phyloP scores from a whole-genome alignment of 1,140 invertebrate genomes.

The Drosophila lacertosa region DNA sequence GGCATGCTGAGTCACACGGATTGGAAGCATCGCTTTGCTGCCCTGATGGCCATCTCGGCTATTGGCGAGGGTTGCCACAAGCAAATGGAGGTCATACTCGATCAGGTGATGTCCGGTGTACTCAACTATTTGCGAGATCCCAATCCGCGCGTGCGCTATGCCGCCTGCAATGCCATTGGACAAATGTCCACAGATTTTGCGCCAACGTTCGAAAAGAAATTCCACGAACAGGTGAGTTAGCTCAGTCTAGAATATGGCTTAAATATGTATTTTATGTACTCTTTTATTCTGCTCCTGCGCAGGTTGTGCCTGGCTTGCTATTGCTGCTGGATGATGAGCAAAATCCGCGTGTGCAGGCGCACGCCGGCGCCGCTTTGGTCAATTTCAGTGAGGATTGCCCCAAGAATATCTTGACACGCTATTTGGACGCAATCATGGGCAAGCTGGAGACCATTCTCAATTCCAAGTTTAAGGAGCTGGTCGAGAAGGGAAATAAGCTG shows the following conservation, averaged over 20 bases:
- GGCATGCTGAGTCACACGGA: conserved; percentile 93
- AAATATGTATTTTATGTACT: no score
- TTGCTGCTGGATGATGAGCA: conserved; percentile 95
- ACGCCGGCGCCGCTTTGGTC: conserved; percentile 97
- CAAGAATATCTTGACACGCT: conserved; percentile 95
- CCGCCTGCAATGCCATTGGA: conserved; percentile 99
- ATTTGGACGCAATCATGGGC: conserved; percentile 95
- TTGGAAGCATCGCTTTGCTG: conserved; percentile 96
- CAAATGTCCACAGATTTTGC: conserved; percentile 99
- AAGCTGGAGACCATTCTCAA: conserved; percentile 96
- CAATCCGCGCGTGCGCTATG: conserved; percentile 87
- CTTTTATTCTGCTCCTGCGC: neutral
- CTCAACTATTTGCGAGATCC: conserved; percentile 94
- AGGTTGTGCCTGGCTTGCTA: conserved; percentile 94
- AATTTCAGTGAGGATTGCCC: conserved; percentile 99
- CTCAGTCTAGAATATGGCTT: no score
- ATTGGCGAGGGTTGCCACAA: conserved; percentile 99
- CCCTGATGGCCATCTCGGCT: conserved; percentile 98
- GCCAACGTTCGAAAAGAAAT: conserved; percentile 98
- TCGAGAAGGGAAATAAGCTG: conserved; percentile 96
- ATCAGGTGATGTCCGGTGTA: conserved; percentile 95
- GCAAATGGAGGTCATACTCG: conserved; percentile 97
- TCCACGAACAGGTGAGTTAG: conserved; percentile 90
- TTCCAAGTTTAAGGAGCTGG: conserved; percentile 96
- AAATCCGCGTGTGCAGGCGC: conserved; percentile 97